Base-by-base conservation (phyloP, 2,888 invertebrate genomes). In the Dioctria rufipes region DNA sequence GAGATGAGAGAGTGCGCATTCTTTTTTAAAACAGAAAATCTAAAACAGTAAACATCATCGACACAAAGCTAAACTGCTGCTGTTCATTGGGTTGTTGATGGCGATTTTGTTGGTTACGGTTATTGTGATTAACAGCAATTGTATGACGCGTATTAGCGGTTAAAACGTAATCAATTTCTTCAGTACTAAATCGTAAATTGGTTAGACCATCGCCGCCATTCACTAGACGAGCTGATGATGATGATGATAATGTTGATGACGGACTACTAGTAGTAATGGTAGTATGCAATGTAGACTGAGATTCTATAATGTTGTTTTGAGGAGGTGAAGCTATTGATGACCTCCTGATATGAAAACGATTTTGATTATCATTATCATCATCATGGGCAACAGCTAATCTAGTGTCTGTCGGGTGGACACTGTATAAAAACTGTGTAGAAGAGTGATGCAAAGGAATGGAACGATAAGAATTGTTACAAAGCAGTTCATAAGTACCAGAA, bases 11-110 rank as follows among this genome's bases (percentile, higher is more conserved):
- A 13, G n/a, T 60, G n/a, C n/a, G 9, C 60, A 37, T 75, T 43
- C 13, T 49, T 25, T 25, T 80, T 85, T 85, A 89, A 85, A 89
- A 89, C 83, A 89, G 83, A 85, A 89, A 88, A 83, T 89, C 89
- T 84, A 89, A 86, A 84, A 89, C 87, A 86, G 88, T 88, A 85
- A 89, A 88, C 85, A 89, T 86, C 84, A 89, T 86, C 82, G 87
- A 88, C 85, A 88, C 87, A 85, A 88, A 86, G 84, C 85, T 84
- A 82, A 85, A 83, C 82, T 85, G 84, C 82, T 85, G 82, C 83
- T 84, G 83, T 80, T 85, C 82, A 81, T 82, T 80, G n/a, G 77
- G 82, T 49, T 43, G 9, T 3, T 11, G 81, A 51, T 82, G 81
- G 37, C 81, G 71, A 69, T 63, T 58, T 81, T 82, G 82, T 67